Evolutionary conservation across 2,113 vertebrate species (phyloP).

Genomic region (Dicerorhinus sumatrensis): DNA sequence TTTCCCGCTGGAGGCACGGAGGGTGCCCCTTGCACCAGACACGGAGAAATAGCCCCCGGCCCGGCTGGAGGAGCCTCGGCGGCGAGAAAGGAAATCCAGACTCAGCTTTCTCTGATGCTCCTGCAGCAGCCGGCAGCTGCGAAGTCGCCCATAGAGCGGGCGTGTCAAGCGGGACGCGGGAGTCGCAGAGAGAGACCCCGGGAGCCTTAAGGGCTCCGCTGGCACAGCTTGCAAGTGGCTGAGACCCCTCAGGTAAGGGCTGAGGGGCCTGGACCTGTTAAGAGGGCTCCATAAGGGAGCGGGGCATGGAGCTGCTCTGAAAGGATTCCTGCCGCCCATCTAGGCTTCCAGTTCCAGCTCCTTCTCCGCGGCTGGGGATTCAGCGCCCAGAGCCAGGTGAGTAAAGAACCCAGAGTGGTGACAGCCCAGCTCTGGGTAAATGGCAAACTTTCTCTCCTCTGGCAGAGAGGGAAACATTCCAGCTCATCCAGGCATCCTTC

Average conservation of each 20-base stretch:
- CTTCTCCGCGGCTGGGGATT: neutral
- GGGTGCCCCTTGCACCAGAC: neutral
- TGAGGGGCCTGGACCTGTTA: neutral
- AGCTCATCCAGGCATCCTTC: neutral
- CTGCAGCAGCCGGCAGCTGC: conserved; percentile 57
- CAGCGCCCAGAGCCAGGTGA: neutral
- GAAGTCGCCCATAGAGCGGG: conserved; percentile 20
- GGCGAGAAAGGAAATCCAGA: neutral
- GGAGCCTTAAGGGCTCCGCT: neutral
- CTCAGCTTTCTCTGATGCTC: neutral
- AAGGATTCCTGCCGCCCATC: neutral
- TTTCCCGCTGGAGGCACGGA: conserved; percentile 44
- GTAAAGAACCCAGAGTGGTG: neutral
- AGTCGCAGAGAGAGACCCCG: neutral
- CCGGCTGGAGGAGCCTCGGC: neutral
- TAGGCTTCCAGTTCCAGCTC: too few species aligned
- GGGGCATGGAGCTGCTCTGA: neutral
- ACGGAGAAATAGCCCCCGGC: neutral
- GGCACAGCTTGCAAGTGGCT: conserved; percentile 58
- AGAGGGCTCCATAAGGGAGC: neutral
- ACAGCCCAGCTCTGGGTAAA: neutral
- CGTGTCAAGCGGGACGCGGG: conserved; percentile 9
- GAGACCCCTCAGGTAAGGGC: conserved; percentile 66
- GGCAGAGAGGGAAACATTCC: neutral
- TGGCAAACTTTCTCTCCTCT: conserved; percentile 75